Conservation (phyloP, 1,140 invertebrate genomes). For the Drosophila obscura region DNA sequence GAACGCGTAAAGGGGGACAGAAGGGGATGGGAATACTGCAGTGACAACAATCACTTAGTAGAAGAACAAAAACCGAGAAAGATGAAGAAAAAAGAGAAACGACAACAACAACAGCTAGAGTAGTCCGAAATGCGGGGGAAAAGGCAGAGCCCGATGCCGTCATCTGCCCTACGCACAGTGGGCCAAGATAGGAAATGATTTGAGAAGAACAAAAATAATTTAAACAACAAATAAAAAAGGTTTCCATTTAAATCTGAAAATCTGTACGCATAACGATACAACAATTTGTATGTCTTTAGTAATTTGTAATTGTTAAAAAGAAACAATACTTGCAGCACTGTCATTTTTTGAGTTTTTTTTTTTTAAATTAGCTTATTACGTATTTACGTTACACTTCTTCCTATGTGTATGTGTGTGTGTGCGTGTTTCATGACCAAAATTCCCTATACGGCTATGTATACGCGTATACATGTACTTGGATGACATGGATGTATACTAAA, state of each 20-base stretch:
- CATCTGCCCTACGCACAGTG: slow-evolving; percentile 55
- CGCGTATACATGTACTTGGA: slow-evolving; percentile 11
- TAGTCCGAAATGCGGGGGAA: too few relatives aligned
- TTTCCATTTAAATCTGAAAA: slow-evolving; percentile 1
- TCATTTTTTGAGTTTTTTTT: slow-evolving; percentile 49
- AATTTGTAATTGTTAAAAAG: too few relatives aligned
- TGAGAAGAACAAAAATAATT: background rate
- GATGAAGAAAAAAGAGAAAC: slow-evolving; percentile 29
- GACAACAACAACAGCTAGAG: slow-evolving; percentile 1
- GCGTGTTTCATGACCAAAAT: slow-evolving; percentile 39
- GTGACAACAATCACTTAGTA: slow-evolving; percentile 11
- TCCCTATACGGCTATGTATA: slow-evolving; percentile 25
- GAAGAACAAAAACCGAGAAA: slow-evolving; percentile 22
- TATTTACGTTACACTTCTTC: slow-evolving; percentile 64
- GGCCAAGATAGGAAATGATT: slow-evolving; percentile 20
- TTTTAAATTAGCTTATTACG: slow-evolving; percentile 28
- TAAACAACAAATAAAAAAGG: background rate
- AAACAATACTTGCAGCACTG: slow-evolving; percentile 18
- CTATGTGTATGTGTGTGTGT: slow-evolving; percentile 36
- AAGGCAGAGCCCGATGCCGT: slow-evolving; percentile 55
- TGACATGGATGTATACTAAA: slow-evolving; percentile 14
- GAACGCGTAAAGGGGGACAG: background rate
- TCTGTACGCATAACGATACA: too few relatives aligned
- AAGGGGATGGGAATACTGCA: slow-evolving; percentile 14
- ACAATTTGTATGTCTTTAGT: too few relatives aligned